Evolutionary conservation across 2,113 vertebrate genomes (phyloP).

Genomic region (Mesembrinibis cayennensis): DNA sequence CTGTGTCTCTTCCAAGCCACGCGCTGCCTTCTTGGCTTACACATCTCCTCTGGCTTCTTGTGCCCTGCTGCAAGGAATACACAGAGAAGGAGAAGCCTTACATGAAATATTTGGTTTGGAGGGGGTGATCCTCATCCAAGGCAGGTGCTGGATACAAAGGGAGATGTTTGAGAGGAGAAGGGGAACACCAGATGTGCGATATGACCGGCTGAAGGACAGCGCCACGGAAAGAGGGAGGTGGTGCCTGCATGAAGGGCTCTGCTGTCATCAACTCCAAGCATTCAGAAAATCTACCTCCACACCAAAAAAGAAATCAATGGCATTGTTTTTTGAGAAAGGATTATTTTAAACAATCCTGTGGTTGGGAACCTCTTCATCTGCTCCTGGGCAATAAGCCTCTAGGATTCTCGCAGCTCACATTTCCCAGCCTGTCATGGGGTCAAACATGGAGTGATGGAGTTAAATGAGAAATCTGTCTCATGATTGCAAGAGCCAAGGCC

Average conservation of each 20-base stretch:
- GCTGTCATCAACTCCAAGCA: neutral
- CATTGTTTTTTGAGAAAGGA: neutral
- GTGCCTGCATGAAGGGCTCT: neutral
- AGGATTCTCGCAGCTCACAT: neutral
- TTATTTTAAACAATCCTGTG: neutral
- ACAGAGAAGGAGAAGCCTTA: neutral
- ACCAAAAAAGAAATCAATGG: neutral
- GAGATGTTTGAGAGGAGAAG: neutral
- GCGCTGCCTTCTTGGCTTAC: neutral
- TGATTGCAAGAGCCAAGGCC: neutral
- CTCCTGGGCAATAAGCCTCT: neutral
- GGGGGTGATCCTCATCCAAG: neutral
- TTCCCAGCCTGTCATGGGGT: neutral
- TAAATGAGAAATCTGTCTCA: slow-evolving; percentile 1
- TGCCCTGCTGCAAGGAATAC: neutral
- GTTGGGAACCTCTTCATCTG: neutral
- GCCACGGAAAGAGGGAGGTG: neutral
- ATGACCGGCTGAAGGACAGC: neutral
- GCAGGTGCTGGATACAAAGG: neutral
- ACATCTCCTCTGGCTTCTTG: neutral
- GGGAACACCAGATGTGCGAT: neutral
- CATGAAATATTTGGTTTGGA: fast-evolving
- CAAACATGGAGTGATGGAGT: neutral
- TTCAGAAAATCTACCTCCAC: neutral
- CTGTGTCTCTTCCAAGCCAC: neutral